Conservation (phyloP, 2,888 invertebrate species). For the Athalia cordata region DNA sequence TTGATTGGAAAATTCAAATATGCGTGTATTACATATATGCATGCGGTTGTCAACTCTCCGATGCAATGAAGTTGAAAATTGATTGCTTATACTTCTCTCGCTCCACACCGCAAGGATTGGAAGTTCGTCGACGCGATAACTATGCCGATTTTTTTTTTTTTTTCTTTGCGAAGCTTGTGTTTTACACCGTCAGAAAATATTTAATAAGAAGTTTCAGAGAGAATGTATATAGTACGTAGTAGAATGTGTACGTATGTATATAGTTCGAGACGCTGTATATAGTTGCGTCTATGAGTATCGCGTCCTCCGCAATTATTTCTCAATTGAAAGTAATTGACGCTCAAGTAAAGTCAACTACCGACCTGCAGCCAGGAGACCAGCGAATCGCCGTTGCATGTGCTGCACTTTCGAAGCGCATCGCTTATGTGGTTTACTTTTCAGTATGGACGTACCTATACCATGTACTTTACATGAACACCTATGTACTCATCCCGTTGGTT, state of each 20-base stretch:
- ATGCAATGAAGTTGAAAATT: constrained; percentile 12
- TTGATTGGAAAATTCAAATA: constrained; percentile 24
- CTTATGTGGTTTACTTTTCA: background rate
- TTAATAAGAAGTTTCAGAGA: too few species aligned
- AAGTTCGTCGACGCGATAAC: too few species aligned
- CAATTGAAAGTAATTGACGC: constrained; percentile 38
- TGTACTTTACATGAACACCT: background rate
- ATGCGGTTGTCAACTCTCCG: constrained; percentile 6
- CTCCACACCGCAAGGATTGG: background rate
- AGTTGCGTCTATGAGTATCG: background rate
- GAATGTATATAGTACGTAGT: too few species aligned
- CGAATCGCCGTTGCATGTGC: background rate
- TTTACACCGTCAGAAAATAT: too few species aligned
- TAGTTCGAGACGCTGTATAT: background rate
- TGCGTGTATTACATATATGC: background rate
- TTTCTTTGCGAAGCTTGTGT: too few species aligned
- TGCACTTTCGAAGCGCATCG: constrained; percentile 26
- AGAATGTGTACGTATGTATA: too few species aligned
- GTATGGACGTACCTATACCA: too few species aligned
- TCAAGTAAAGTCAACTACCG: constrained; percentile 33
- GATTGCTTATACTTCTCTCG: background rate
- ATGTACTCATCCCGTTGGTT: background rate
- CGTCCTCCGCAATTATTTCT: constrained; percentile 28
- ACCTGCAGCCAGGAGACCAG: background rate
- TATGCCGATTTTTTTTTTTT: too few species aligned